Base-by-base conservation (phyloP, 2,888 invertebrate species). In the Cybosia mesomella region DNA sequence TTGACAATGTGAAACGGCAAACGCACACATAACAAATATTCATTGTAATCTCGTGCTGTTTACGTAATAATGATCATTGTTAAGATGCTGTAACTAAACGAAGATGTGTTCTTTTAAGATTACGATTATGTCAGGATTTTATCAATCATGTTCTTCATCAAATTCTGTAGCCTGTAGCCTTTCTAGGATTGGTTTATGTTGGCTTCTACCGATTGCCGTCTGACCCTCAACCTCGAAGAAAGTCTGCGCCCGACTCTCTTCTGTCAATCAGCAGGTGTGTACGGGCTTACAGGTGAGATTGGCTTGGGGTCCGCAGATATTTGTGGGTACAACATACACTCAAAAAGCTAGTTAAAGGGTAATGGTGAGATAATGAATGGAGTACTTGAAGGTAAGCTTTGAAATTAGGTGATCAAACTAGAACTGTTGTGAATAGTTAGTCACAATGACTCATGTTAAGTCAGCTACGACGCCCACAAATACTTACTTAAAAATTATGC, bases 1-100 rank as follows among this genome's bases (percentile, higher is more conserved):
- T 86, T 86, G 85, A 79, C 81, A 82, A 76, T 83, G 86, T 84
- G 85, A 74, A 70, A 49, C 65, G 61, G 28, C 49, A 22, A 73
- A 79, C 73, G 79, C 77, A 71, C 72, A 71, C 73, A 77, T 21
- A 72, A 76, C 73, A 68, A 80, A n/a, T 74, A 49, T 70, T 71
- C 67, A 73, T 72, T 75, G 70, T 69, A 67, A 34, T 80, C 78
- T 72, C 76, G 80, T 75, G 74, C 75, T 69, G 70, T 75, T 76
- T 78, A 73, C 73, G 71, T 79, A 76, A 77, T 58, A 69, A 59
- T 1, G 39, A 15, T 18, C 7, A 18, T 18, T 18, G 18, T 7
- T 43, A 18, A 53, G 67, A 61, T 66, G 60, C 68, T 61, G 62
- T 69, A 69, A 73, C 63, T 61, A 59, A 55, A 58, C 61, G 58